These are phyloP conservation scores for Lutjanus erythropterus DNA, from an alignment of 2,113 vertebrate species.

Conservation along the genomic window DNA sequence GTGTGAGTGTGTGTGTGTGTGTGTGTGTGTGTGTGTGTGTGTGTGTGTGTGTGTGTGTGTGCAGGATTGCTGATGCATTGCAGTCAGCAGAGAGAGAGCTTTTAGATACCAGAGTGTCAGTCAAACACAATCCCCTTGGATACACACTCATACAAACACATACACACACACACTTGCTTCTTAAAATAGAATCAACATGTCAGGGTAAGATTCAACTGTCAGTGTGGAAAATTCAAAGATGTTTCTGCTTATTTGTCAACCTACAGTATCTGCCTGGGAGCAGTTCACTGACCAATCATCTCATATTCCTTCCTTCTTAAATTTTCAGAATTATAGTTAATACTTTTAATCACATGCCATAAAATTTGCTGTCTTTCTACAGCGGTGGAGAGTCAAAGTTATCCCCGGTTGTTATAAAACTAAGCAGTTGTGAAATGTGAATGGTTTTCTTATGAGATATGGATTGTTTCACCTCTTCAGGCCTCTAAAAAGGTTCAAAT, in stretches of 20 bases:
- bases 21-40: too few relatives aligned
- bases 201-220: constrained; percentile 49
- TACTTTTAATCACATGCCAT: background rate
- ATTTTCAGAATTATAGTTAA: background rate
- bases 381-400: background rate
- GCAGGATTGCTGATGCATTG: constrained; percentile 56
- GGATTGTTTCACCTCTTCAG: background rate
- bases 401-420: background rate
- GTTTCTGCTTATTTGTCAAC: constrained; percentile 31
- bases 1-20: too few relatives aligned
- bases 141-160: constrained; percentile 25
- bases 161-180: constrained; percentile 40
- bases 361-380: background rate
- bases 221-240: constrained; percentile 26
- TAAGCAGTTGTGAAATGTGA: background rate
- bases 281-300: background rate
- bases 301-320: background rate
- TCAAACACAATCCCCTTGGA: constrained; percentile 67
- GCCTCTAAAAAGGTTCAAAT: background rate
- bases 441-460: background rate
- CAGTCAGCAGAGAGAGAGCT: constrained; percentile 59
- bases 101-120: constrained; percentile 65
- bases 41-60: too few relatives aligned
- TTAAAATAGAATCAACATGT: constrained; percentile 61
- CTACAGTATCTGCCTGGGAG: background rate